Conservation (phyloP, 1,140 invertebrate genomes). For the Cydia strobilella region DNA sequence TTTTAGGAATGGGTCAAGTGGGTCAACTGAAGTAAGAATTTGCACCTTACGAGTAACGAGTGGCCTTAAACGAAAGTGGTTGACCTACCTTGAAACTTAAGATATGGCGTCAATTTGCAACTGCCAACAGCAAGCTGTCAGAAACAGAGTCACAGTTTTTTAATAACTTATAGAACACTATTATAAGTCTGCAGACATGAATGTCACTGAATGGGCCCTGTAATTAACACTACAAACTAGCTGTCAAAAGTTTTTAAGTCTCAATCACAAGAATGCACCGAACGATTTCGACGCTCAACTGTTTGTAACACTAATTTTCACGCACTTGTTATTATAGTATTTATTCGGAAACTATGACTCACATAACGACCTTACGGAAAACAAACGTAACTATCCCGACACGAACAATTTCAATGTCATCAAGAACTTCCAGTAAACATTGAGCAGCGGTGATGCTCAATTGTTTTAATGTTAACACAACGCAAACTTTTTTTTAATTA, state of each 20-base stretch:
- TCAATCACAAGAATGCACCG: neutral
- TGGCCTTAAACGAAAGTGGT: conserved; percentile 22
- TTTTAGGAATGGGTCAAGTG: neutral
- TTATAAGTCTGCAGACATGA: no score
- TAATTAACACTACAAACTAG: neutral
- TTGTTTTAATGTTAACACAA: neutral
- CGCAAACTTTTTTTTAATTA: neutral
- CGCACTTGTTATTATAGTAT: neutral
- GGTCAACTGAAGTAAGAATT: neutral
- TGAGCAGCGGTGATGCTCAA: neutral
- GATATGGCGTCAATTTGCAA: conserved; percentile 10
- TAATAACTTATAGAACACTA: neutral
- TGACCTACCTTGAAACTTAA: conserved; percentile 20
- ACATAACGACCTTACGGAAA: neutral
- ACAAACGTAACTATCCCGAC: neutral
- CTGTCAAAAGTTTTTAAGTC: no score
- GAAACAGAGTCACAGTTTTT: neutral
- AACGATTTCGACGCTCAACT: neutral
- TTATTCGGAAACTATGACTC: no score
- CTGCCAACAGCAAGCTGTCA: neutral
- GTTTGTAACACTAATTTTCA: neutral
- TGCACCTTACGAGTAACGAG: conserved; percentile 23
- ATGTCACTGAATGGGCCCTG: no score
- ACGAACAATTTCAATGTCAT: neutral
- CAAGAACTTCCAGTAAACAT: neutral